Evolutionary conservation across 1,140 invertebrate species (phyloP), one percentile per base, ranked within the genome.

Genomic region (Lucilia cuprina): DNA sequence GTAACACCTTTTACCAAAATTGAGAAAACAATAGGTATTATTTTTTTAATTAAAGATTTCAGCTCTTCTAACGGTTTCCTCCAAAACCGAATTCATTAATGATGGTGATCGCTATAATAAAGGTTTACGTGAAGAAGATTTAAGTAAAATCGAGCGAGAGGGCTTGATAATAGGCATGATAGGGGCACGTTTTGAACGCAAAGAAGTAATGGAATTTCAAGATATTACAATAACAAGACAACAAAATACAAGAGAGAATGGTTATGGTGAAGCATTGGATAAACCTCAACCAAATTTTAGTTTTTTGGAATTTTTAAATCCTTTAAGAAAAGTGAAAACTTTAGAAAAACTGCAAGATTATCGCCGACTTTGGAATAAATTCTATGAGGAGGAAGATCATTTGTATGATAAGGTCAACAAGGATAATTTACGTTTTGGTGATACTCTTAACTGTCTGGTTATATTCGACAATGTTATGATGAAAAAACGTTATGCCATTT

Each of bases 51-150:
- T 14, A 7, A 87, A 90, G 88, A 85, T 95, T 2, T 94, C 94
- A 0, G 92, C 94, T 0, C 91, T 94, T 87, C 91, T 95, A n/a
- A 92, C 92, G 25, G 91, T 94, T 9, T 94, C 94, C 9, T 94
- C 94, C 0, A 91, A 92, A 83, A 93, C 93, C 3, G 93, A 93
- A 86, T 95, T 94, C 86, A 93, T 94, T 75, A 94, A 94, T 85
- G 92, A 94, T 85, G 94, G 94, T 5, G 90, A 92, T 13, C 91
- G 94, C n/a, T 89, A 92, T 14, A 95, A 95, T 85, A 88, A 88
- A 80, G 94, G 94, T 2, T 88, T 92, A 2, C 88, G 93, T 0
- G 85, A 87, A 0, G 49, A 0, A 7, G 65, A 86, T 74, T 82
- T 84, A 25, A 82, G 55, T 3, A 87, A 85, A 2, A 80, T 91